These are phyloP conservation scores for Jacana jacana DNA, from an alignment of 2,113 vertebrate species.

Conservation along the genomic window DNA sequence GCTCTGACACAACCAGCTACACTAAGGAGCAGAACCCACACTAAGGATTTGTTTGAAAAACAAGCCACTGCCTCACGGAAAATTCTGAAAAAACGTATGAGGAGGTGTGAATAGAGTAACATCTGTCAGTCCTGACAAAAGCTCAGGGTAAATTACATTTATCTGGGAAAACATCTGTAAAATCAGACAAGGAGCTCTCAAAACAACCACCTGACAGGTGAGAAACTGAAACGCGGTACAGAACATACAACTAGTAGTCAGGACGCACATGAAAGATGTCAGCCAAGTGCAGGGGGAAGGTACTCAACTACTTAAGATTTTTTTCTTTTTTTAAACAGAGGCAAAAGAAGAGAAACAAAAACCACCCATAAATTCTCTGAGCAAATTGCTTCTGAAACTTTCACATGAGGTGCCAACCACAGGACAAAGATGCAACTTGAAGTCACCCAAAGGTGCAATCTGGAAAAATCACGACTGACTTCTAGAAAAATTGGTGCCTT, in stretches of 20 bases:
- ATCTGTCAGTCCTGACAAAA: neutral
- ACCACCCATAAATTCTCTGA: neutral
- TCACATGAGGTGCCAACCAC: neutral
- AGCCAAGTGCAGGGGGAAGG: neutral
- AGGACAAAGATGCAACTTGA: neutral
- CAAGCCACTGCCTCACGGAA: neutral
- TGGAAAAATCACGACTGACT: neutral
- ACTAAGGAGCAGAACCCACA: neutral
- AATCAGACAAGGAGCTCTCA: neutral
- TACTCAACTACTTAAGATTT: neutral
- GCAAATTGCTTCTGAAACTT: neutral
- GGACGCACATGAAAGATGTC: neutral
- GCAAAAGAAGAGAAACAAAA: neutral
- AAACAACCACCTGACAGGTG: neutral
- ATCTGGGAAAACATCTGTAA: neutral
- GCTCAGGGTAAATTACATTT: neutral
- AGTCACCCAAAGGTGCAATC: neutral
- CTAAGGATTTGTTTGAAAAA: neutral
- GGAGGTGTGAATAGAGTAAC: neutral
- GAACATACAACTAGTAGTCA: accelerated
- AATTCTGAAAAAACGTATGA: neutral
- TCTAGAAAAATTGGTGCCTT: neutral
- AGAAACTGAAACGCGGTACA: neutral
- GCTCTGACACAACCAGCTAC: neutral
- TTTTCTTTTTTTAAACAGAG: neutral